Conservation (phyloP, 2,888 invertebrate species). For the Anthrax anthrax region DNA sequence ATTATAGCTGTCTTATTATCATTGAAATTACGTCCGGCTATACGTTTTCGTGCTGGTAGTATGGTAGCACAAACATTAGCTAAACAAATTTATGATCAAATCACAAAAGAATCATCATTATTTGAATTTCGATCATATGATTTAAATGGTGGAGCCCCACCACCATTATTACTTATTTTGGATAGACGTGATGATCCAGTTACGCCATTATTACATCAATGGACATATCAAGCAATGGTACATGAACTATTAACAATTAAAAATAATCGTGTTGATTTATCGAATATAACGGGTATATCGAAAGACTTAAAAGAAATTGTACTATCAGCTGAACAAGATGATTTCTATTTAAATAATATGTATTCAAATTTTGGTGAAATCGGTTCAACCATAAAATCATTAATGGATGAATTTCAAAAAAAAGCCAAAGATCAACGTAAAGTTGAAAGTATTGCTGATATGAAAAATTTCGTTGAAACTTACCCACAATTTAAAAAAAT, state of each 20-base stretch:
- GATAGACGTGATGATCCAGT: conserved; percentile 92
- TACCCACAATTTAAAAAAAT: conserved; percentile 97
- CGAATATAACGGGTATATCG: conserved; percentile 66
- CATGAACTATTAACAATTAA: conserved; percentile 88
- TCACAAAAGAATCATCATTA: conserved; percentile 73
- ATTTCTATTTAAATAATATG: conserved; percentile 90
- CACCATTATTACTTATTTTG: conserved; percentile 72
- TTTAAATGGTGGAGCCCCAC: conserved; percentile 38
- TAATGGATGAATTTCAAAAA: conserved; percentile 96
- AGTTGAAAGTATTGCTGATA: conserved; percentile 95
- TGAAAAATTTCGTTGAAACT: conserved; percentile 96
- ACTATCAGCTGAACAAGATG: conserved; percentile 87
- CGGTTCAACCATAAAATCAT: conserved; percentile 85
- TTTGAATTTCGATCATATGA: conserved; percentile 64
- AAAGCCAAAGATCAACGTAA: conserved; percentile 93
- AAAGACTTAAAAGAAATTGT: conserved; percentile 89
- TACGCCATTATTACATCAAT: conserved; percentile 89
- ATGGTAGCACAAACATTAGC: conserved; percentile 72
- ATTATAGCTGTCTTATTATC: conserved; percentile 74
- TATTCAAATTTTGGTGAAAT: conserved; percentile 98
- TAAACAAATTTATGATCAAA: conserved; percentile 69
- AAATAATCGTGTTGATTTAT: conserved; percentile 86
- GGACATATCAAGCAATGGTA: conserved; percentile 99
- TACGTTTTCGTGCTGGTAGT: conserved; percentile 80
- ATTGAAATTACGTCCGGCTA: conserved; percentile 76